These are phyloP conservation scores for Muntiacus muntjak DNA, from an alignment of 2,113 vertebrate species.

Conservation along the genomic window DNA sequence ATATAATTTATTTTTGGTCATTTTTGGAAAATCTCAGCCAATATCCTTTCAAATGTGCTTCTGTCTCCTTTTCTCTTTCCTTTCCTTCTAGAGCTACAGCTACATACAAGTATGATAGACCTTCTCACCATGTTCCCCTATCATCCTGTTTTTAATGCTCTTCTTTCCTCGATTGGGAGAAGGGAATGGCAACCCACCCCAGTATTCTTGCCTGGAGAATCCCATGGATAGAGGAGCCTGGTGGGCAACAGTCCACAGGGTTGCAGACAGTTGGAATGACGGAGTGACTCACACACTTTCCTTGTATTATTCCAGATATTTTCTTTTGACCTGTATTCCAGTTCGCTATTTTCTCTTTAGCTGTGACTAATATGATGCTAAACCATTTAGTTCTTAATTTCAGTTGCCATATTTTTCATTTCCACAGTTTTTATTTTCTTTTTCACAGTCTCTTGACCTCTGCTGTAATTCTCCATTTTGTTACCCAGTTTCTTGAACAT, in stretches of 20 bases:
- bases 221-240: not conserved
- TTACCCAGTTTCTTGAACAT: not conserved
- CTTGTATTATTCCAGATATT: not conserved
- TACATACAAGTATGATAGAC: not conserved
- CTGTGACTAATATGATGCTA: not conserved
- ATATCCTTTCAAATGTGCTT: not conserved
- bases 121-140: not conserved
- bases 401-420: not conserved
- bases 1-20: not conserved
- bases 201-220: not conserved
- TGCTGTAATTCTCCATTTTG: not conserved
- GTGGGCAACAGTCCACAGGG: accelerated
- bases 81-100: not conserved
- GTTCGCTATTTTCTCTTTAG: not conserved
- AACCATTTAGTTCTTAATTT: not conserved
- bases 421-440: not conserved
- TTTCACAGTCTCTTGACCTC: not conserved
- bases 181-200: not conserved
- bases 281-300: not conserved
- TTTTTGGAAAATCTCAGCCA: not conserved
- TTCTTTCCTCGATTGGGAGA: not conserved
- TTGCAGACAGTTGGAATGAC: accelerated
- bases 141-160: not conserved
- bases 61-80: not conserved
- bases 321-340: not conserved